Evolutionary conservation across 1,140 invertebrate species (phyloP).

Genomic region (Nautilus pompilius): DNA sequence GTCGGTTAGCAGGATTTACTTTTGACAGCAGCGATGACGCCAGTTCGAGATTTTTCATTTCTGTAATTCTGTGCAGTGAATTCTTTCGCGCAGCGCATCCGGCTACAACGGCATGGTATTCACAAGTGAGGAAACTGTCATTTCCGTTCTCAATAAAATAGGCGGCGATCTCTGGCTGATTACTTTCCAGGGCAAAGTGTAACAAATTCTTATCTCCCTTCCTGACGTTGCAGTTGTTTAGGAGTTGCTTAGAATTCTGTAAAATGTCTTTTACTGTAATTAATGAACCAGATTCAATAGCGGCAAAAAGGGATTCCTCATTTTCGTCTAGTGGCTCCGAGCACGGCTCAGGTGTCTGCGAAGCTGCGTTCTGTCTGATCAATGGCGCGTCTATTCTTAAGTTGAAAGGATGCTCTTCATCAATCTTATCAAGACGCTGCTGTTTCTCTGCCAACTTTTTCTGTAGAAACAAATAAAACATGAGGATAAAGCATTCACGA

Average conservation of each 20-base stretch:
- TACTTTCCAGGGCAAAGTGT: constrained; percentile 24
- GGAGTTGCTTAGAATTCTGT: not conserved
- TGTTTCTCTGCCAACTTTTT: no score
- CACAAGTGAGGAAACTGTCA: constrained; percentile 15
- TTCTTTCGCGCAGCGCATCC: constrained; percentile 25
- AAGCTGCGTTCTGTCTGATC: not conserved
- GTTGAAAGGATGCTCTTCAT: no score
- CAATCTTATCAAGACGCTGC: no score
- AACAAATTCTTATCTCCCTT: constrained; percentile 29
- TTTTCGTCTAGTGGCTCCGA: not conserved
- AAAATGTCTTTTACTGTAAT: not conserved
- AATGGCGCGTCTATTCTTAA: no score
- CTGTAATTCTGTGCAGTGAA: constrained; percentile 34
- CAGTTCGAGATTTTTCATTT: constrained; percentile 26
- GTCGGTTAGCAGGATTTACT: constrained; percentile 13
- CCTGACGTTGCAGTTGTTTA: no score
- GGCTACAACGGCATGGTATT: constrained; percentile 18
- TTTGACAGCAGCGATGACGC: constrained; percentile 24
- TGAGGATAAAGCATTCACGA: no score
- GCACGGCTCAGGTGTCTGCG: not conserved
- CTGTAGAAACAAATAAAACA: no score
- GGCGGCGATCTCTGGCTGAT: constrained; percentile 12
- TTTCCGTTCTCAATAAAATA: constrained; percentile 19
- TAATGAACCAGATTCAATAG: not conserved
- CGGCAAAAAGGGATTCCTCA: not conserved